These are phyloP conservation scores for Etia nguti DNA, from an alignment of 2,113 vertebrate genomes.

Conservation along the genomic window DNA sequence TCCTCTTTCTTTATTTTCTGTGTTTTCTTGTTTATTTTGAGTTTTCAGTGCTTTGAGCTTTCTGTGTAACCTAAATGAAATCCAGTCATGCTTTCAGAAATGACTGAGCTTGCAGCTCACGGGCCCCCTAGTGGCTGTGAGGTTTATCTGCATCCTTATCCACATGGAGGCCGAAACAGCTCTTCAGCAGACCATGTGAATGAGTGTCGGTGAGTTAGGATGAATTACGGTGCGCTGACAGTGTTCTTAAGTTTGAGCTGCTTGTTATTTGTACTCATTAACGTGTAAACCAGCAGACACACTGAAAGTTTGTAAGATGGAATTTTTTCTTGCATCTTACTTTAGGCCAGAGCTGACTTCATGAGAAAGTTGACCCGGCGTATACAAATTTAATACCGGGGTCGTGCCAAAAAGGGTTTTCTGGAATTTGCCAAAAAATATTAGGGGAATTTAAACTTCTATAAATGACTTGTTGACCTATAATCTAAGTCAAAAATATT, in stretches of 20 bases:
- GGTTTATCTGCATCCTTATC: neutral
- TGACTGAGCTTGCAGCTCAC: neutral
- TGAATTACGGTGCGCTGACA: accelerated
- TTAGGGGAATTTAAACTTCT: accelerated
- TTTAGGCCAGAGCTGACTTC: neutral
- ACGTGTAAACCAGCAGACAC: neutral
- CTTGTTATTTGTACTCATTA: neutral
- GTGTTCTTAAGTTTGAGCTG: neutral
- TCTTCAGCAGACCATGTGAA: neutral
- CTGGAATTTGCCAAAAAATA: neutral
- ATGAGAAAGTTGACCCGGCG: accelerated
- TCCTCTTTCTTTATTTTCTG: neutral
- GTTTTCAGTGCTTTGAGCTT: accelerated
- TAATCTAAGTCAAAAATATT: neutral
- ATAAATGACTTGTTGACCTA: accelerated
- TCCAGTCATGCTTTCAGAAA: neutral
- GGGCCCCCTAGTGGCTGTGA: accelerated
- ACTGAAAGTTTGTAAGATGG: neutral
- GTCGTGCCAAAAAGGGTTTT: accelerated
- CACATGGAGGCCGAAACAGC: neutral
- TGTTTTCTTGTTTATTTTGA: neutral
- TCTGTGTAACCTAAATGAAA: neutral
- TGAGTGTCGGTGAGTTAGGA: neutral
- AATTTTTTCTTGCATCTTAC: neutral
- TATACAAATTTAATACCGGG: accelerated